phyloP scores from a whole-genome alignment of 1,140 invertebrate species.

The Philotrypesis tridentata region DNA sequence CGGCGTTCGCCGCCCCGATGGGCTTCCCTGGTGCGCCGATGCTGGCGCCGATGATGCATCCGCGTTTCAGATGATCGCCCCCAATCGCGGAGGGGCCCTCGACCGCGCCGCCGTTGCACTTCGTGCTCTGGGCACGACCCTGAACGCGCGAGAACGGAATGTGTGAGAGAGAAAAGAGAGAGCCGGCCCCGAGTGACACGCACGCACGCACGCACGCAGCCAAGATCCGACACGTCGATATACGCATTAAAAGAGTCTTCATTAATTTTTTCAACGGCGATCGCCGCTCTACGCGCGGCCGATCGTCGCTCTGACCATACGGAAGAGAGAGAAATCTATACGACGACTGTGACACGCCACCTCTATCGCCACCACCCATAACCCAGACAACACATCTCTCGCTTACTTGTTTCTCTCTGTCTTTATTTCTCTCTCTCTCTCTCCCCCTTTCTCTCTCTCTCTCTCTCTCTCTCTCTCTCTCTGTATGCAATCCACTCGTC shows the following conservation, averaged over 20 bases:
- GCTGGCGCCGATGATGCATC: conserved; percentile 82
- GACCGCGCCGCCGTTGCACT: conserved; percentile 67
- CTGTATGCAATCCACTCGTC: background rate
- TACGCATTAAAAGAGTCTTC: background rate
- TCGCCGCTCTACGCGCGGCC: background rate
- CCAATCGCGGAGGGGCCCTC: conserved; percentile 66
- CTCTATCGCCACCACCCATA: too few species aligned
- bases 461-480: background rate
- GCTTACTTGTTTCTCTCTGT: background rate
- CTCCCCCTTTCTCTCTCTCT: background rate
- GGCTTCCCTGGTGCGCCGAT: conserved; percentile 77
- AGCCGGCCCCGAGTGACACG: background rate
- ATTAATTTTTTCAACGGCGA: too few species aligned
- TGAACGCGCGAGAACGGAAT: conserved; percentile 59
- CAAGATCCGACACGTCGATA: background rate
- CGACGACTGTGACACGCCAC: background rate
- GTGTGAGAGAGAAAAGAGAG: too few species aligned
- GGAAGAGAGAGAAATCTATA: too few species aligned
- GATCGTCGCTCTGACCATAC: background rate
- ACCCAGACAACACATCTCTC: background rate
- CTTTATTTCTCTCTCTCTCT: background rate
- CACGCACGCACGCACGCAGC: conserved; percentile 10
- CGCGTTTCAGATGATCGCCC: conserved; percentile 85
- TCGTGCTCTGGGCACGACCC: conserved; percentile 73
- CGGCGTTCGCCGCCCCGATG: conserved; percentile 80